Evolutionary conservation across 2,113 vertebrate genomes (phyloP).

Genomic region (Myrmecophaga tridactyla): DNA sequence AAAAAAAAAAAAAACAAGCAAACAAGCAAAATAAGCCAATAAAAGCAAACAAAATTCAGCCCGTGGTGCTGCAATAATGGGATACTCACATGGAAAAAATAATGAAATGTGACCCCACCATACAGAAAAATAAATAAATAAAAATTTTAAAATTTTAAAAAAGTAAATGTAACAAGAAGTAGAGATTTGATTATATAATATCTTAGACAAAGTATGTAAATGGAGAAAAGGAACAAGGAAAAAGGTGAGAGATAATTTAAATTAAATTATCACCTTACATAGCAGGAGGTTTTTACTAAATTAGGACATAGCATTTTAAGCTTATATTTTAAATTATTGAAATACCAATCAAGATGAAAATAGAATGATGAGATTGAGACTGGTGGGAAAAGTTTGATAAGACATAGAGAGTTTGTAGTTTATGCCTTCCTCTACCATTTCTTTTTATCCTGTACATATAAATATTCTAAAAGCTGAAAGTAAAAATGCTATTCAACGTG

Average conservation of each 20-base stretch:
- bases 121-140: too few species aligned
- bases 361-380: neutral
- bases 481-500: neutral
- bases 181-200: neutral
- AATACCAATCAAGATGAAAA: neutral
- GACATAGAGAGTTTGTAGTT: neutral
- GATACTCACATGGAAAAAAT: too few species aligned
- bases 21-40: too few species aligned
- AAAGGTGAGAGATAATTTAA: neutral
- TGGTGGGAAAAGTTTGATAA: neutral
- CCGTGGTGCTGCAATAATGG: too few species aligned
- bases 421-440: neutral
- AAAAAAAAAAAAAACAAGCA: too few species aligned
- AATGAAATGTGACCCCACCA: too few species aligned
- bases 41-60: too few species aligned
- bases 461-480: neutral
- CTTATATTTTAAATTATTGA: neutral
- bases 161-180: neutral
- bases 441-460: neutral
- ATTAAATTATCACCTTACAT: neutral
- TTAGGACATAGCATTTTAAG: neutral
- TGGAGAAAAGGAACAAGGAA: neutral
- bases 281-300: neutral
- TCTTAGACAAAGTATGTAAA: neutral
- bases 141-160: neutral